Conservation (phyloP, 2,888 invertebrate species). For the Cantharis rustica region DNA sequence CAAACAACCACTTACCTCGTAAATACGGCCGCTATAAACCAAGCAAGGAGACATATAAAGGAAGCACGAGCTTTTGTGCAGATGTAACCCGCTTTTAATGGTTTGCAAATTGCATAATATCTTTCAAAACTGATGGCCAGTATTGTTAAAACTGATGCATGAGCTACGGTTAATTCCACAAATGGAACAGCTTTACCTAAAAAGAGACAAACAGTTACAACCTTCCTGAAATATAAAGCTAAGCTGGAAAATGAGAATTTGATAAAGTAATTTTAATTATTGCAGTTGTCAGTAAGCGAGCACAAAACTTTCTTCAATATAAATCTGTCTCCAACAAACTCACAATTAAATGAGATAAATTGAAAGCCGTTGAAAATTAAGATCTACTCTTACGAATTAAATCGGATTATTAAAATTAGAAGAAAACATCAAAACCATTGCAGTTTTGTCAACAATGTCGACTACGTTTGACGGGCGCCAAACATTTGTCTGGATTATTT, state of each 20-base stretch:
- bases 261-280: conserved; percentile 10
- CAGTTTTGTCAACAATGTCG: not conserved
- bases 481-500: not conserved
- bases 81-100: conserved; percentile 85
- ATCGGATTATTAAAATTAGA: not conserved
- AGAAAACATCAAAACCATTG: not conserved
- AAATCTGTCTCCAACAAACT: conserved; percentile 5
- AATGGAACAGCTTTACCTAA: conserved; percentile 92
- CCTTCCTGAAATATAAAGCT: not conserved
- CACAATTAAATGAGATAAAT: conserved; percentile 9
- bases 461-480: not conserved
- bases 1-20: conserved; percentile 70
- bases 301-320: not conserved
- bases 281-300: not conserved
- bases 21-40: conserved; percentile 82
- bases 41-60: conserved; percentile 79
- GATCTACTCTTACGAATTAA: not conserved
- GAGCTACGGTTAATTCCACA: conserved; percentile 88
- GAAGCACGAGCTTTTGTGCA: conserved; percentile 86
- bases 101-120: conserved; percentile 87
- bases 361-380: not conserved
- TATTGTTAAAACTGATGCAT: conserved; percentile 90
- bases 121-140: conserved; percentile 92
- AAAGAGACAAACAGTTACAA: conserved; percentile 42
- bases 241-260: not conserved